Evolutionary conservation across 1,140 invertebrate species (phyloP), one percentile per base, ranked within the genome.

Genomic region (Sinella curviseta): DNA sequence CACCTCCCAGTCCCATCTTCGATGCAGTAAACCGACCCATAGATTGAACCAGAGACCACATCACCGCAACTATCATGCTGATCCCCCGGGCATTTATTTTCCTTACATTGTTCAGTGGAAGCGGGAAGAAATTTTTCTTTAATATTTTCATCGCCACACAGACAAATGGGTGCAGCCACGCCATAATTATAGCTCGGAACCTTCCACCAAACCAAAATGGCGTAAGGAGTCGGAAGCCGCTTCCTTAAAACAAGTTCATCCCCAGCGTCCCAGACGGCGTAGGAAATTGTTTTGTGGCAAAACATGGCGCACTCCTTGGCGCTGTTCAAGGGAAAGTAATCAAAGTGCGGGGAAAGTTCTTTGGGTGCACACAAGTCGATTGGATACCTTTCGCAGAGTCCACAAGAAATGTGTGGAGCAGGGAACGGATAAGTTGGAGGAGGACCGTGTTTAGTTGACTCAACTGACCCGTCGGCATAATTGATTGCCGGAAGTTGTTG

Each of bases 311-410:
- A 80, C 0, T 55, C 35, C 1, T 39, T 48, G 1, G 78, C 74
- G 8, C 24, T 65, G 55, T 80, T 80, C 1, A 31, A 0, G 0
- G 79, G 79, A 70, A 80, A 60, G 17, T 80, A 80, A 30, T 80
- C 76, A 31, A 34, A 35, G 0, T 57, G 20, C 14, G 75, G 67
- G 65, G n/a, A 70, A n/a, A n/a, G n/a, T n/a, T n/a, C n/a, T n/a
- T n/a, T n/a, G n/a, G n/a, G n/a, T n/a, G n/a, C n/a, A n/a, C n/a
- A n/a, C n/a, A n/a, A n/a, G n/a, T n/a, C n/a, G n/a, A n/a, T n/a
- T n/a, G n/a, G n/a, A n/a, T n/a, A n/a, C n/a, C n/a, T n/a, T n/a
- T n/a, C n/a, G n/a, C n/a, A n/a, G n/a, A n/a, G n/a, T n/a, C n/a
- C n/a, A n/a, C n/a, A n/a, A n/a, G n/a, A n/a, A n/a, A n/a, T n/a